Evolutionary conservation across 2,797 vertebrate species (phyloP), one percentile per base, ranked within the genome.

Genomic region (Iguana delicatissima): DNA sequence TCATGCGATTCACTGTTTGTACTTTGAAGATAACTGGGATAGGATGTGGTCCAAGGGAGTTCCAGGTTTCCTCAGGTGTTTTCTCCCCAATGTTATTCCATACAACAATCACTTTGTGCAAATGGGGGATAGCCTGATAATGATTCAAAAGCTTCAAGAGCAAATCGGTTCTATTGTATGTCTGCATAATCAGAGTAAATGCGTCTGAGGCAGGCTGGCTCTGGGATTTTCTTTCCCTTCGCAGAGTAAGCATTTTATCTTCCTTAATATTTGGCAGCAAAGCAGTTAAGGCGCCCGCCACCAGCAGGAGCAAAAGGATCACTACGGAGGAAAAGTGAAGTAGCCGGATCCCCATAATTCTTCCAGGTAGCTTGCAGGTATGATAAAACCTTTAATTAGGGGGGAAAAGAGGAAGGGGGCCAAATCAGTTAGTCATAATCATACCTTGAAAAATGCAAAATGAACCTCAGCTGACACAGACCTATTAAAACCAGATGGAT

Each of bases 131-230:
- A 0, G 98, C 99, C 96, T 99, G 99, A 92, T 99, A 99, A 93
- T 99, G 99, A 94, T 99, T 99, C 69, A 99, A 96, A 87, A 99
- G 98, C 95, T 98, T 98, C 52, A 99, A 94, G 83, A 99, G 96
- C 86, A 99, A 90, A 92, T 99, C 98, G 0, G 98, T 99, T 94
- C 99, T 98, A n/a, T 99, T 99, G 87, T 98, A 99, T 0, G 98
- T 99, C 92, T 99, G 99, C 96, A 99, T 99, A 94, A 99, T 95
- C 83, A 99, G 97, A 62, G 98, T 99, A 81, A 99, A 99, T 29
- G 97, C 97, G 91, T 97, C 96, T 74, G 91, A 93, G 86, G 94
- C 90, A 6, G 93, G 81, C 2, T 89, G 94, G 85, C 97, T 92
- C 95, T 95, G 96, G 76, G 93, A 20, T 89, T 97, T 97, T 67